phyloP scores from a whole-genome alignment of 1,140 invertebrate genomes.

The Latrodectus geometricus region DNA sequence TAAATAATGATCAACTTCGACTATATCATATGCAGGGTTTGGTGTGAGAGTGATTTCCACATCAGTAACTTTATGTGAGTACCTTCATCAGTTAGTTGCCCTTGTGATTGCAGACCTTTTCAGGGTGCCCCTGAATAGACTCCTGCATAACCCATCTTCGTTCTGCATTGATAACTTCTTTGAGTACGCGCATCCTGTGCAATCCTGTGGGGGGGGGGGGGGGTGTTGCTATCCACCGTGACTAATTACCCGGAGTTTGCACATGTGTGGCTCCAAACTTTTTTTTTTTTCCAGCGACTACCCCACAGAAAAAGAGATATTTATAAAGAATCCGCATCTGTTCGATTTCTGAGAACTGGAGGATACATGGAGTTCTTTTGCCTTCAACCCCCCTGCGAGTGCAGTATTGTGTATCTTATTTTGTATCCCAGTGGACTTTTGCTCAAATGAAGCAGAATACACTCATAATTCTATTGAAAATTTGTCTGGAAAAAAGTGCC shows the following conservation, averaged over 20 bases:
- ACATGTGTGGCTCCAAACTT: slow-evolving; percentile 20
- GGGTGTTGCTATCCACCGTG: slow-evolving; percentile 3
- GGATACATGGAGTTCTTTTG: not conserved
- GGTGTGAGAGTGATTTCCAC: no score
- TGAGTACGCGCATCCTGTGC: not conserved
- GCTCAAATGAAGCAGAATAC: not conserved
- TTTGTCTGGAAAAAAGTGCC: no score
- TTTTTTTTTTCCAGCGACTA: not conserved
- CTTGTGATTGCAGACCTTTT: no score
- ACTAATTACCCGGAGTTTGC: slow-evolving; percentile 42
- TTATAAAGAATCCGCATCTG: slow-evolving; percentile 16
- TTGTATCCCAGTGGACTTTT: not conserved
- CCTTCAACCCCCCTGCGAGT: not conserved
- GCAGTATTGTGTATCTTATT: not conserved
- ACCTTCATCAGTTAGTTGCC: no score
- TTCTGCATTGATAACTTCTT: slow-evolving; percentile 22
- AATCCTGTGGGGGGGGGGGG: not conserved
- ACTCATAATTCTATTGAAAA: no score
- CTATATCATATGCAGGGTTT: no score
- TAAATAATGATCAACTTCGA: no score
- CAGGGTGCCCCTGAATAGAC: not conserved
- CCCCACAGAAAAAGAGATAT: not conserved
- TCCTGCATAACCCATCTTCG: not conserved
- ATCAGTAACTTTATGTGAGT: no score
- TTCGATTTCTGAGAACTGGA: not conserved